Conservation (phyloP, 2,888 invertebrate genomes). For the Nyleta sp. region DNA sequence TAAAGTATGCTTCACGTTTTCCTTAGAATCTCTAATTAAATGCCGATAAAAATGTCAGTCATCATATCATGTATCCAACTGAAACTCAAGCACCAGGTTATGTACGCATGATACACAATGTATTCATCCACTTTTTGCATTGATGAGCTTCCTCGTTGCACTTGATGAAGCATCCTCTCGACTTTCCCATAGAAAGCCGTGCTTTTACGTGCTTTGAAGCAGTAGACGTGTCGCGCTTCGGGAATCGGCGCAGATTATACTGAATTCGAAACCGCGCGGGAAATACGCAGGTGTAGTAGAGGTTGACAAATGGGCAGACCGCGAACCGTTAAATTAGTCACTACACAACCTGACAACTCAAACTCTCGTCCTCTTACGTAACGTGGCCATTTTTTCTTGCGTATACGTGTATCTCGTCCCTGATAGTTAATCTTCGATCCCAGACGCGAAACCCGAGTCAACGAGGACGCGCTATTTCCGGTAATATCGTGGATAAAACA, state of each 20-base stretch:
- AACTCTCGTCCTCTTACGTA: slow-evolving; percentile 58
- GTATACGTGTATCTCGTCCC: slow-evolving; percentile 27
- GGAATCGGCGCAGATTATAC: slow-evolving; percentile 63
- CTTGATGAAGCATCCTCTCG: slow-evolving; percentile 48
- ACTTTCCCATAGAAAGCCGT: slow-evolving; percentile 41
- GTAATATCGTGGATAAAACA: not conserved
- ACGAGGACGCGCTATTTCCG: not conserved
- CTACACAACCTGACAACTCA: slow-evolving; percentile 66
- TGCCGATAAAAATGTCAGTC: slow-evolving; percentile 23
- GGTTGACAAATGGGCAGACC: slow-evolving; percentile 70
- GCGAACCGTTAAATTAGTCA: slow-evolving; percentile 71
- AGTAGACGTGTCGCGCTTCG: slow-evolving; percentile 64
- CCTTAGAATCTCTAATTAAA: not conserved
- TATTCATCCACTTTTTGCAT: slow-evolving; percentile 34
- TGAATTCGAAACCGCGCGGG: slow-evolving; percentile 64
- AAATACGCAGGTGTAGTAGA: slow-evolving; percentile 66
- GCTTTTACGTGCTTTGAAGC: slow-evolving; percentile 54
- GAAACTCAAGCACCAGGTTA: slow-evolving; percentile 13
- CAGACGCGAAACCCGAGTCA: slow-evolving; percentile 19
- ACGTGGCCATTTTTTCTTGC: slow-evolving; percentile 44
- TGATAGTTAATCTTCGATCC: slow-evolving; percentile 39
- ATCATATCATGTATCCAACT: slow-evolving; percentile 4
- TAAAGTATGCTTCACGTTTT: not conserved
- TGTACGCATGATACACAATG: slow-evolving; percentile 16
- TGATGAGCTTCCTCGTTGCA: slow-evolving; percentile 29